A percentile compares a stretch with the other conserved stretches of the same genome.
These are phyloP conservation scores for Hermetia illucens DNA, from an alignment of 1,140 invertebrate genomes.

Conservation along the genomic window DNA sequence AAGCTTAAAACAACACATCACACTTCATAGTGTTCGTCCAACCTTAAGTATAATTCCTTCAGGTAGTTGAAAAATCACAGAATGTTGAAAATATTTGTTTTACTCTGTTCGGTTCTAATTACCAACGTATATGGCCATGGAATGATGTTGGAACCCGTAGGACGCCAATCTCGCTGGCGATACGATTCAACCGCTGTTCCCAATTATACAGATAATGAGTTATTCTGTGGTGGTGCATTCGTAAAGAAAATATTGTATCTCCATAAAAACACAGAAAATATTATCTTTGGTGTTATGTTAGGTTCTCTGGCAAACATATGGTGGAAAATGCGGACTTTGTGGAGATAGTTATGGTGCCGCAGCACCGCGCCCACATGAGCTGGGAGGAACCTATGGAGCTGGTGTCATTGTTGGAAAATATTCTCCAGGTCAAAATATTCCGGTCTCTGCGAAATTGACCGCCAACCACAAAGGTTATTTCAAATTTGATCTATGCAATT, in stretches of 20 bases:
- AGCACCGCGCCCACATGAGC: conserved; percentile 41
- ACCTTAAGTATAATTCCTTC: too few relatives aligned
- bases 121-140: conserved; percentile 55
- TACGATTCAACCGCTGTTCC: conserved; percentile 35
- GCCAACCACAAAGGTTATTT: conserved; percentile 40
- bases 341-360: conserved; percentile 36
- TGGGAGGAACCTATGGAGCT: conserved; percentile 42
- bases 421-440: conserved; percentile 20
- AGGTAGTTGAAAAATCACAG: too few relatives aligned
- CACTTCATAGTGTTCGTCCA: too few relatives aligned
- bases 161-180: conserved; percentile 50
- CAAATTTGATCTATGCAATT: conserved; percentile 37
- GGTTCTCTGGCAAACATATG: conserved; percentile 33
- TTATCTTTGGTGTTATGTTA: too few relatives aligned
- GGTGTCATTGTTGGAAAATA: conserved; percentile 37
- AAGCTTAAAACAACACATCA: too few relatives aligned
- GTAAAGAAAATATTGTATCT: too few relatives aligned
- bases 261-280: too few relatives aligned
- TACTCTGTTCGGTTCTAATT: too few relatives aligned
- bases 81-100: too few relatives aligned
- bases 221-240: conserved; percentile 55
- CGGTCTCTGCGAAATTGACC: conserved; percentile 30
- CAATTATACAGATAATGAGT: conserved; percentile 47
- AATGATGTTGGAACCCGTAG: conserved; percentile 47
- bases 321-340: conserved; percentile 40